Conservation (phyloP, 2,888 invertebrate species). For the Sarcophaga variegata region DNA sequence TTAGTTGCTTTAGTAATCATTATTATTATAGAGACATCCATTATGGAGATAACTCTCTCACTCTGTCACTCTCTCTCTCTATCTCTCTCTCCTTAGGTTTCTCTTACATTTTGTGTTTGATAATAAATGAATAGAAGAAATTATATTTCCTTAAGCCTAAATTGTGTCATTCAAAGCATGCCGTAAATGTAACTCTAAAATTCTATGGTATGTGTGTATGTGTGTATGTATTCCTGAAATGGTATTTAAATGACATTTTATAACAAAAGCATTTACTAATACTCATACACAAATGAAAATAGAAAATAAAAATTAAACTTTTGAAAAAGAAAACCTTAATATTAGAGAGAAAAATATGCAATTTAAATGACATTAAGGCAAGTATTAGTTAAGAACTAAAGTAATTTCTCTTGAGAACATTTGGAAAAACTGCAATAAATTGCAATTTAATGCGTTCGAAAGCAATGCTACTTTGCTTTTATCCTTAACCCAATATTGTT, state of each 20-base stretch:
- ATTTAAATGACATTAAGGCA: not conserved
- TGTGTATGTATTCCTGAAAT: conserved; percentile 11
- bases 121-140: conserved; percentile 42
- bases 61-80: conserved; percentile 14
- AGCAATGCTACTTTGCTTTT: not conserved
- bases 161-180: conserved; percentile 28
- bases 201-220: not conserved
- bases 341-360: conserved; percentile 5
- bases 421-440: not conserved
- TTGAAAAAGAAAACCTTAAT: not conserved
- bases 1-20: conserved; percentile 59
- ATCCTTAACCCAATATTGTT: not conserved
- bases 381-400: not conserved
- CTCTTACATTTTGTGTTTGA: not conserved
- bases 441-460: too few species aligned
- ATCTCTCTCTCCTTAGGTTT: conserved; percentile 29
- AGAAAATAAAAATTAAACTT: conserved; percentile 26
- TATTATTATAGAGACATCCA: conserved; percentile 54
- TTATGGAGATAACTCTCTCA: not conserved
- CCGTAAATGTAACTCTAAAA: conserved; percentile 17
- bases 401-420: not conserved
- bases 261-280: not conserved
- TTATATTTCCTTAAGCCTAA: conserved; percentile 55
- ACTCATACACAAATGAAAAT: conserved; percentile 19
- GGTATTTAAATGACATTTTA: conserved; percentile 31